phyloP scores from a whole-genome alignment of 2,888 invertebrate species.

The Serripes groenlandicus region DNA sequence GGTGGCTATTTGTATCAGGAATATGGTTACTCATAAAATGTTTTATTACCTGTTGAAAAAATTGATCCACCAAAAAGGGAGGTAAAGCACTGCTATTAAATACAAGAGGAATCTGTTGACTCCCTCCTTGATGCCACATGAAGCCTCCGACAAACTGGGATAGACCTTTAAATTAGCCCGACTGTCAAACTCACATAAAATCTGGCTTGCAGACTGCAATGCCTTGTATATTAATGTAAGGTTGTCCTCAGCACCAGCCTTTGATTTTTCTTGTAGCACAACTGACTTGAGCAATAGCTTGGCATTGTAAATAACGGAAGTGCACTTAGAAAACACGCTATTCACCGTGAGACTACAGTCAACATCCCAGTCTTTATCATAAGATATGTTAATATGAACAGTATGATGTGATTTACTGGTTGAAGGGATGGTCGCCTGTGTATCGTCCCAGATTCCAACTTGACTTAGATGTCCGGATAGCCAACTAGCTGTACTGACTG shows the following conservation, averaged over 20 bases:
- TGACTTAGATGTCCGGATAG: conserved; percentile 10
- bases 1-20: too few relatives aligned
- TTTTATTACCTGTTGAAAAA: neutral
- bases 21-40: too few relatives aligned
- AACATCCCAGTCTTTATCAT: conserved; percentile 31
- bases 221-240: neutral
- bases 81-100: neutral
- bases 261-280: conserved; percentile 24
- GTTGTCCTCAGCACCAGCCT: neutral
- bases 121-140: neutral
- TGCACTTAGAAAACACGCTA: conserved; percentile 38
- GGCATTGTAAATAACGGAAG: conserved; percentile 70
- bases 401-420: neutral
- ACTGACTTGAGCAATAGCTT: conserved; percentile 66
- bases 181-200: neutral
- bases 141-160: neutral
- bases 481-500: neutral
- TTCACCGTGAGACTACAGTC: conserved; percentile 39
- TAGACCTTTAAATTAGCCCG: neutral
- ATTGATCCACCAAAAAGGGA: conserved; percentile 18
- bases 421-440: neutral
- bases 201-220: neutral
- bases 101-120: neutral
- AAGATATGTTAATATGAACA: conserved; percentile 20
- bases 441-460: conserved; percentile 42